Base-by-base conservation (phyloP, 1,140 invertebrate species). In the Campoletis sonorensis region DNA sequence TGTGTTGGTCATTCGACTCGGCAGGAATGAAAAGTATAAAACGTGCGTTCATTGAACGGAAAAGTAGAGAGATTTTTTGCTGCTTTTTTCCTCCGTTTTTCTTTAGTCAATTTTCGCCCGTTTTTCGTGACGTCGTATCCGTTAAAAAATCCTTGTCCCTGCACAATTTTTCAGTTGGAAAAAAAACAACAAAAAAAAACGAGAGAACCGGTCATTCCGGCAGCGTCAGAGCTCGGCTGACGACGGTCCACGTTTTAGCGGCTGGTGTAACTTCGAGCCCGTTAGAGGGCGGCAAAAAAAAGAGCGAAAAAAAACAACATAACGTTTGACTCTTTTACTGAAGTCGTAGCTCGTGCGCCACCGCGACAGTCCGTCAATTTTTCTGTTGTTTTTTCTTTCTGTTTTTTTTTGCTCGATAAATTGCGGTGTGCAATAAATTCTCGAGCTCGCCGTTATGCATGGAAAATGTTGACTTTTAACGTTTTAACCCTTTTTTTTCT, bases 91-190 rank as follows among this genome's bases (percentile, higher is more conserved):
- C 23, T 64, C 23, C 21, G 7, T 4, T 64, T 64, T n/a, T n/a
- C 18, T n/a, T n/a, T 21, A n/a, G 13, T 61, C 7, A 61, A 54
- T 33, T 33, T 7, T 33, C 30, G 30, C 49, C 18, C 2, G 49
- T 51, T 51, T 54, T 8, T 54, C 51, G 51, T 18, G 51, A 54
- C 51, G n/a, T n/a, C 18, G 51, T 18, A 54, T 54, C 61, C 61
- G 61, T 64, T 64, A 64, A 64, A 64, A 64, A 64, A 64, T 64
- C 61, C 7, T 64, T 23, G 21, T 64, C 23, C 61, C 61, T 64
- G 61, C 21, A 64, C 61, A 64, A 64, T 64, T 64, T 64, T 64
- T 64, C 61, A 4, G 61, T 23, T n/a, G n/a, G n/a, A n/a, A 61
- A 61, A 61, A 61, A 61, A 61, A 21, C 18, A 2, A 15, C 2